Percentiles rank a stretch among this genome's conserved stretches.
Evolutionary conservation across 1,140 invertebrate species (phyloP).

Genomic region (Aphelinus certus): DNA sequence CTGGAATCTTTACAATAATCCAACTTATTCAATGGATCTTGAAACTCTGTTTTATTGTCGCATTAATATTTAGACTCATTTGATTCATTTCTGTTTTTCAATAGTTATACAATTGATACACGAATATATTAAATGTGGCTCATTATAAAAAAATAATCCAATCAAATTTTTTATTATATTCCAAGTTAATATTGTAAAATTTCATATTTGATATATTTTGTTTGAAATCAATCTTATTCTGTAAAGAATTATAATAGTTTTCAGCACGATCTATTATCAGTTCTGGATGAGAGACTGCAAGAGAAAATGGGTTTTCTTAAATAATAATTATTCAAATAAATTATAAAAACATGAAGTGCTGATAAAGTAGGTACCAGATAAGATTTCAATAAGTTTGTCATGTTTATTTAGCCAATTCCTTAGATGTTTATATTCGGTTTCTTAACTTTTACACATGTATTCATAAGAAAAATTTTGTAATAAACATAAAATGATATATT

Average conservation of each 20-base stretch:
- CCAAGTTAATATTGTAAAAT: no score
- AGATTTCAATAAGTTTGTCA: conserved; percentile 17
- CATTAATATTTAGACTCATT: conserved; percentile 19
- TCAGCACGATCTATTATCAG: not conserved
- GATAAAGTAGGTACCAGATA: conserved; percentile 5
- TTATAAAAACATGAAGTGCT: conserved; percentile 21
- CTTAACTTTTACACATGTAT: conserved; percentile 15
- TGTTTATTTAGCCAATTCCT: conserved; percentile 15
- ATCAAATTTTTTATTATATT: no score
- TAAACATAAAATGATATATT: conserved; percentile 26
- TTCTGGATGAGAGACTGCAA: conserved; percentile 4
- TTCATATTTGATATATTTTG: no score
- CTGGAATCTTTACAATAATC: conserved; percentile 36
- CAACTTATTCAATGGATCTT: conserved; percentile 29
- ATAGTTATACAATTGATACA: not conserved
- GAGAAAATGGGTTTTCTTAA: not conserved
- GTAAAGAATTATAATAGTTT: no score
- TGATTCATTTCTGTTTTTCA: conserved; percentile 4
- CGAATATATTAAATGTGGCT: no score
- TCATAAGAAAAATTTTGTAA: conserved; percentile 25
- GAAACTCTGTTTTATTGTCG: conserved; percentile 17
- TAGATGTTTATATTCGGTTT: conserved; percentile 17
- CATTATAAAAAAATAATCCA: no score
- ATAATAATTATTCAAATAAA: conserved; percentile 23
- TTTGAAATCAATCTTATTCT: no score